Evolutionary conservation across 1,140 invertebrate genomes (phyloP), one percentile per base, ranked within the genome.

Genomic region (Cataglyphis hispanica): DNA sequence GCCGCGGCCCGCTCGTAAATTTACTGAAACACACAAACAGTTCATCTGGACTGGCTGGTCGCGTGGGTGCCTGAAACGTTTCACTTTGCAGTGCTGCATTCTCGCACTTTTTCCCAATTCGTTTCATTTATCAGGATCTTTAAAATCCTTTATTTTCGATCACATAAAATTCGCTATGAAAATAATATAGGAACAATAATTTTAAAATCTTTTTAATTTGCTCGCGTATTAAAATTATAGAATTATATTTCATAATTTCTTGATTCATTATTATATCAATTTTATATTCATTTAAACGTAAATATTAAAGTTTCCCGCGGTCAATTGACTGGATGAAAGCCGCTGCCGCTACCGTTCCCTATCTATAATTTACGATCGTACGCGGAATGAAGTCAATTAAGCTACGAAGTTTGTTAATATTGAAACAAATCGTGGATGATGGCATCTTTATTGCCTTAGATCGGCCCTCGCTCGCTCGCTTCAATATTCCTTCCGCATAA

Each of bases 1-100:
- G 86, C 91, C 85, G 70, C 66, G 85, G 84, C 74, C 76, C 74
- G 69, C 88, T 80, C 85, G 88, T 93, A 93, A 81, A 93, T 90
- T 92, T 90, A 93, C 83, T 92, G 92, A 90, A 93, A 93, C 87
- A 87, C 86, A 92, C 91, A 92, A 93, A 93, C 92, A 91, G 92
- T 92, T 93, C 91, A 92, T 93, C 91, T 90, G 91, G 91, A 83
- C 89, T 87, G 85, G 87, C 70, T 66, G 89, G 90, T 89, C 86
- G 90, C 89, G 91, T 93, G 91, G 91, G 92, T 93, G 92, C 85
- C 64, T 85, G 67, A 74, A 90, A 93, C 90, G 63, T 92, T 93
- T 93, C 91, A 92, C 91, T 92, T 88, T 87, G 31, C 72, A 64
- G 58, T 77, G 61, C 64, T 69, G 75, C 53, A 70, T 53, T 74